Evolutionary conservation across 2,888 invertebrate genomes (phyloP), one percentile per base, ranked within the genome.

Genomic region (Agelastica alni): DNA sequence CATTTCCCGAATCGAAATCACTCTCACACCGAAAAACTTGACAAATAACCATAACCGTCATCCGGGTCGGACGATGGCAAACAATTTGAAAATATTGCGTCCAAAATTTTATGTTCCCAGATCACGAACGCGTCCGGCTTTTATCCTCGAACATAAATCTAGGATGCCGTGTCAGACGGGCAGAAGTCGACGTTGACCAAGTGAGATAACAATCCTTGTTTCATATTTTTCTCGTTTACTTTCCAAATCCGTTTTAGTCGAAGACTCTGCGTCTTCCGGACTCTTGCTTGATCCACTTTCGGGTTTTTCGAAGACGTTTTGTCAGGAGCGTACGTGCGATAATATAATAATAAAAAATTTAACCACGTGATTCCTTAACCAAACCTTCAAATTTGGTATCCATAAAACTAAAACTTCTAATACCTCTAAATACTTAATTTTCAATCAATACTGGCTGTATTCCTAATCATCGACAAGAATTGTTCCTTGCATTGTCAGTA

Each of bases 81-180:
- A 41, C 41, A 42, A 44, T 53, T 49, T 47, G 46, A 42, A 43
- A 51, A 49, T 48, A 56, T 60, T 45, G 56, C 52, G 39, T 51
- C 43, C 20, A 58, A 59, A n/a, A 61, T 62, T 62, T 66, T 66
- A 64, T 59, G 65, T 62, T 65, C 56, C 26, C 68, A 65, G 66
- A 66, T 70, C 70, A 71, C 71, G 70, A 68, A 65, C 64, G 56
- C 65, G 65, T 66, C 66, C 65, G 60, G 60, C 64, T 61, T 67
- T 70, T 70, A 68, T 69, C 69, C 69, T 49, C 48, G 55, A 57
- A 68, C 65, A 71, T 71, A 70, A 71, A 72, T 70, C 68, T 63
- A 68, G 64, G 66, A 69, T 61, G 68, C 60, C 66, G 69, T 70
- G 69, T 70, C 70, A 68, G 69, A 72, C 67, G 61, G 62, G 63